phyloP scores from a whole-genome alignment of 37 sponge, comb jelly and placozoan genomes.

The Agelas oroides region DNA sequence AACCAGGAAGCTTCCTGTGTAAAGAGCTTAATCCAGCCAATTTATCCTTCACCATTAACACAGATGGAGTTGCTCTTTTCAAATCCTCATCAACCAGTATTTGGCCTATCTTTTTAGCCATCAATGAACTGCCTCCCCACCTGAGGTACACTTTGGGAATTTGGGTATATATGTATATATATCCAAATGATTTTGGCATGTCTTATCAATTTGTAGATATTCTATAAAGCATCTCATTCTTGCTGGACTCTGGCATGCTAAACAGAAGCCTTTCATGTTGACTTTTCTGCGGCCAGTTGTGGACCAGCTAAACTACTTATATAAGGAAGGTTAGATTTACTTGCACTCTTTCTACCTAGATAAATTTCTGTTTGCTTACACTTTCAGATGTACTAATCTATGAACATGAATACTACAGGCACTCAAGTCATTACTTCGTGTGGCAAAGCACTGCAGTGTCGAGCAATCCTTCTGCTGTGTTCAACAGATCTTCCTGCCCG shows the following conservation, averaged over 20 bases:
- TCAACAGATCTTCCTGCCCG: constrained; percentile 16
- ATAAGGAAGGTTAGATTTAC: neutral
- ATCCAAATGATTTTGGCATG: neutral
- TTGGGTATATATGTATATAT: too few relatives aligned
- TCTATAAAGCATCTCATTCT: constrained; percentile 23
- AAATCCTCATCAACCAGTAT: constrained; percentile 20
- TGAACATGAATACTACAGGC: too few relatives aligned
- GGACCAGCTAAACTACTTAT: constrained; percentile 2
- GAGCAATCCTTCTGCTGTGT: constrained; percentile 8
- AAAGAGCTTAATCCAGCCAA: constrained; percentile 13
- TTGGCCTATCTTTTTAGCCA: constrained; percentile 39
- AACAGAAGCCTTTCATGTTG: constrained; percentile 8
- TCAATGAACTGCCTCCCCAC: constrained; percentile 44
- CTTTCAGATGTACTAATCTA: too few relatives aligned
- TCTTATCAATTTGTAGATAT: constrained; percentile 11
- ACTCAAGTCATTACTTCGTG: neutral
- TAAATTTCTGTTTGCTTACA: too few relatives aligned
- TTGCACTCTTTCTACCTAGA: too few relatives aligned
- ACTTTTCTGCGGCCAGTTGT: constrained; percentile 21
- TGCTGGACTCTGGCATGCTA: constrained; percentile 19
- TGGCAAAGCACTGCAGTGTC: neutral
- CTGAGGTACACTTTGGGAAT: constrained; percentile 15
- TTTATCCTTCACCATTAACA: constrained; percentile 32
- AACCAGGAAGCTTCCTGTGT: neutral
- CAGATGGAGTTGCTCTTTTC: constrained; percentile 49